These are phyloP conservation scores for Orchestia grillus DNA, from an alignment of 1,140 invertebrate genomes.

Conservation along the genomic window DNA sequence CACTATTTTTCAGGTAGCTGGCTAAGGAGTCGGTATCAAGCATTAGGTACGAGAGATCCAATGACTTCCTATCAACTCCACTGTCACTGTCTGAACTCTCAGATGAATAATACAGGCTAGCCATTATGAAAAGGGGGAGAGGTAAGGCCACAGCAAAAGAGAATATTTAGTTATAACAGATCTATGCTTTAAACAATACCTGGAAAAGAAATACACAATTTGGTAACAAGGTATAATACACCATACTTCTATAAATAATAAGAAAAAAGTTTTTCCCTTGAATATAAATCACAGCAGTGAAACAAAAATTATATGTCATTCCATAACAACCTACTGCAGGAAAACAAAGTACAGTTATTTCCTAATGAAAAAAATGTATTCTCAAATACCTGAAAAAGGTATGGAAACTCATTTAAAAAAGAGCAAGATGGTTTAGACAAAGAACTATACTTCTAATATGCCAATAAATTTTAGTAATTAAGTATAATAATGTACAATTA, in stretches of 20 bases:
- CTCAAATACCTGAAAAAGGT: too few species aligned
- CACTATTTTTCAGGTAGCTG: slow-evolving; percentile 64
- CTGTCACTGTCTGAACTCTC: slow-evolving; percentile 65
- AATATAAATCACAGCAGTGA: too few species aligned
- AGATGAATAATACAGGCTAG: slow-evolving; percentile 65
- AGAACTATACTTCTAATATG: too few species aligned
- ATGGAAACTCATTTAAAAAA: too few species aligned
- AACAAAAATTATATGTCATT: too few species aligned
- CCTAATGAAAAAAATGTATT: too few species aligned
- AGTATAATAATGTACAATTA: too few species aligned
- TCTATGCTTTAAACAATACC: not conserved
- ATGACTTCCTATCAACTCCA: slow-evolving; percentile 40
- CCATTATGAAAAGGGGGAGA: not conserved
- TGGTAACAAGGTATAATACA: not conserved
- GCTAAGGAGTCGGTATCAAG: slow-evolving; percentile 63
- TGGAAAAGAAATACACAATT: not conserved
- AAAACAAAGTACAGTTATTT: too few species aligned
- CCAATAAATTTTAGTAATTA: too few species aligned
- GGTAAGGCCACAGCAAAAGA: not conserved
- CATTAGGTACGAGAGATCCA: slow-evolving; percentile 66
- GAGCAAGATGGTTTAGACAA: too few species aligned
- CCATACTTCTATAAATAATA: not conserved
- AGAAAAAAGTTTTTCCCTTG: too few species aligned
- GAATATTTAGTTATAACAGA: not conserved
- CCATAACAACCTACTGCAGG: too few species aligned